A percentile compares a stretch with the other conserved stretches of the same genome.
Evolutionary conservation across 2,888 invertebrate species (phyloP).

Genomic region (Tortricodes alternella): DNA sequence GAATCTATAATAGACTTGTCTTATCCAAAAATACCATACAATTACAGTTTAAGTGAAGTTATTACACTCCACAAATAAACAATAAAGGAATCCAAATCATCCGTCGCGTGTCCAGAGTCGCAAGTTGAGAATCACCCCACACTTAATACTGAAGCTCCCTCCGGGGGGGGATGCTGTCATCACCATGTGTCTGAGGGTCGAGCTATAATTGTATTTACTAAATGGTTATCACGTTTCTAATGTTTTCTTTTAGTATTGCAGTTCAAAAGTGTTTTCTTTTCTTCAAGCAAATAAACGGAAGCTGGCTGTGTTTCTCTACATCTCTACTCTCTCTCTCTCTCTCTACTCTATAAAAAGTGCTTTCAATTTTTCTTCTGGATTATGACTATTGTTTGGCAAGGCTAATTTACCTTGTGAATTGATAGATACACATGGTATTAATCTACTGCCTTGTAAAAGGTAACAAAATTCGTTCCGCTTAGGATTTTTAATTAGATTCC

Average conservation of each 20-base stretch:
- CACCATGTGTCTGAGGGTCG: slow-evolving; percentile 24
- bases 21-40: too few relatives aligned
- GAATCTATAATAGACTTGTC: too few relatives aligned
- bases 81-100: background rate
- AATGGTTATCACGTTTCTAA: slow-evolving; percentile 24
- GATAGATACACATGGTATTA: background rate
- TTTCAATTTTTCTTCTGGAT: too few relatives aligned
- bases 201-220: slow-evolving; percentile 27
- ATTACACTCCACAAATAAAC: background rate
- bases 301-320: background rate
- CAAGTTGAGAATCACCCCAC: slow-evolving; percentile 3
- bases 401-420: too few relatives aligned
- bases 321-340: background rate
- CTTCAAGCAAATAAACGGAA: background rate
- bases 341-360: background rate
- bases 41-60: background rate
- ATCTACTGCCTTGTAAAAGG: slow-evolving; percentile 17
- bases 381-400: too few relatives aligned
- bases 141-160: slow-evolving; percentile 1
- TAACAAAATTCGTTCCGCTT: slow-evolving; percentile 31
- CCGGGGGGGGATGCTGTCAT: slow-evolving; percentile 7
- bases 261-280: background rate
- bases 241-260: slow-evolving; percentile 22
- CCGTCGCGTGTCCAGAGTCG: background rate
- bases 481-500: slow-evolving; percentile 32